Base-by-base conservation (phyloP, 2,113 vertebrate species). In the Aptenodytes patagonicus region DNA sequence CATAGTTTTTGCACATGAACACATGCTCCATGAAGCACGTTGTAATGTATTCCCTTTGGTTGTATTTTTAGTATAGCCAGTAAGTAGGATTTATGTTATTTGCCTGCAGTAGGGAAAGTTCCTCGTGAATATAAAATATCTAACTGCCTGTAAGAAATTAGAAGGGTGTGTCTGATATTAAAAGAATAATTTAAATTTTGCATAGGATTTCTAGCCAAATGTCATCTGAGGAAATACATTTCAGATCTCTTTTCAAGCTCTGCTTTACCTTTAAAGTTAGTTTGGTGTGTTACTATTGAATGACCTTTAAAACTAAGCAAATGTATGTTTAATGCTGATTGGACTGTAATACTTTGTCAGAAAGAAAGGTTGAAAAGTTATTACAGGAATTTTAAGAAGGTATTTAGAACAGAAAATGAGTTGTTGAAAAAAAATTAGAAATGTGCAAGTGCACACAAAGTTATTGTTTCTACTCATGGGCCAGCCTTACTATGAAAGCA, bases 241-340 rank as follows among this genome's bases (percentile, higher is more conserved):
- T 83, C 60, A 55, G 64, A 62, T 83, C 26, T 91, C 32, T 91
- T 88, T 86, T 80, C 78, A 61, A 76, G 36, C 9, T 58, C 69
- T 61, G 22, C 66, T 83, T 86, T 83, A 65, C 58, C 38, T 87
- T 87, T 83, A 78, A 92, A 86, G 19, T 13, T 81, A 60, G 13
- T 76, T 95, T 82, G 42, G 22, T 73, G 28, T 9, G 2, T 90
- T 78, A 54, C 65, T 89, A 40, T 28, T 61, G 71, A 96, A 91
- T 92, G 77, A 95, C 57, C 71, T 93, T 93, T 93, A 82, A 92
- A 97, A 78, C 77, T 61, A 69, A 92, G 55, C 38, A 94, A 91
- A 80, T 86, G 25, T 62, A 13, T 55, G 28, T 91, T 89, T 73
- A 64, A 72, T 94, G 65, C 69, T 78, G 44, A 78, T 77, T 80